Evolutionary conservation across 1,140 invertebrate species (phyloP).

Genomic region (Colletes latitarsis): DNA sequence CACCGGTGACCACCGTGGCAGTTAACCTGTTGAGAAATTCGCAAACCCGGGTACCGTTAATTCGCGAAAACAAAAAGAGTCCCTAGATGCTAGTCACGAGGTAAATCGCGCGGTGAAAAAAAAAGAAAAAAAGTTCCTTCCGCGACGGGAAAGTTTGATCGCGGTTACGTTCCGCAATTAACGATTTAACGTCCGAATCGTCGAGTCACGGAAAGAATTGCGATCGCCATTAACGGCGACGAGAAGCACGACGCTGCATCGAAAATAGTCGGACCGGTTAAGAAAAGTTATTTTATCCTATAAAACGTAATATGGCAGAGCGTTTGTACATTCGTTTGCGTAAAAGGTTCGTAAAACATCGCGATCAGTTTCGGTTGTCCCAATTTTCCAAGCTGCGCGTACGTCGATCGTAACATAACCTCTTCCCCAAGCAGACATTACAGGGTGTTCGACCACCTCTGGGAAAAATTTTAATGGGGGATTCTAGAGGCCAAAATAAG

Average conservation of each 20-base stretch:
- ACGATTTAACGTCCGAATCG: constrained; percentile 2
- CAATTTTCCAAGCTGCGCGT: no score
- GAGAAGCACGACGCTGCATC: background rate
- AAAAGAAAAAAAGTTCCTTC: background rate
- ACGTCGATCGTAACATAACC: no score
- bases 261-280: background rate
- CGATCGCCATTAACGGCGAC: background rate
- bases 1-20: no score
- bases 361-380: no score
- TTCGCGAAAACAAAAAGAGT: background rate
- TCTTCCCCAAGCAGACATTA: no score
- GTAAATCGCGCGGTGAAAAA: background rate
- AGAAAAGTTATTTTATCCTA: no score
- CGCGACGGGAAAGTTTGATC: constrained; percentile 3
- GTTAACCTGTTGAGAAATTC: background rate
- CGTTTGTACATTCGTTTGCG: no score
- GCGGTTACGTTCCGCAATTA: constrained; percentile 2
- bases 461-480: no score
- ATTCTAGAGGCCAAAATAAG: no score
- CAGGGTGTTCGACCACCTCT: no score
- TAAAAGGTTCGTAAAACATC: no score
- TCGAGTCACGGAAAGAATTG: background rate
- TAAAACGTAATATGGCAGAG: no score
- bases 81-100: background rate
- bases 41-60: background rate